Evolutionary conservation across 2,888 invertebrate species (phyloP), one percentile per base, ranked within the genome.

Genomic region (Tolmerus cingulatus): DNA sequence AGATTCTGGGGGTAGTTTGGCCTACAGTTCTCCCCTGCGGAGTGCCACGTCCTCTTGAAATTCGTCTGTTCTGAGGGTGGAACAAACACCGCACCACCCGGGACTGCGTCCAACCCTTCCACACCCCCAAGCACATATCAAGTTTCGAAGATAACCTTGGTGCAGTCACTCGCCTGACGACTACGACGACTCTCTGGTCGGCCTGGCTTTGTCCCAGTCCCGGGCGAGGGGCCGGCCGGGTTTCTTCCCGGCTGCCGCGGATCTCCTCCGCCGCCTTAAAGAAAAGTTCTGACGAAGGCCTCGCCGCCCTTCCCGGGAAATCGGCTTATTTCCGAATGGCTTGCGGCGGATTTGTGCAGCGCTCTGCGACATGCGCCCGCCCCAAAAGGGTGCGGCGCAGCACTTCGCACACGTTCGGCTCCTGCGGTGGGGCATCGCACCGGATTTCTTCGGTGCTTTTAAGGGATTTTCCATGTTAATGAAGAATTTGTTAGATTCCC

Each of bases 91-190:
- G 43, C 46, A 19, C 5, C 40, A 34, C 51, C 51, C n/a, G 51
- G 16, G n/a, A 78, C 12, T 37, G 43, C 14, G 7, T 23, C 12
- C 14, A 40, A 46, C 43, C 78, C 43, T 78, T 78, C 23, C n/a
- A 5, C 14, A 9, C 40, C 43, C 27, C 57, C 19, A 0, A 23
- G 8, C 23, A 43, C 23, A 19, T 37, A 40, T 78, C 78, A 78
- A 43, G 40, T 78, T 78, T 43, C 78, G 46, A 40, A 43, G 40
- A 77, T 78, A 78, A 78, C 78, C 78, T 78, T 78, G 78, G 37
- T 78, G 37, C 27, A 78, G 19, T 78, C 78, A 43, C 77, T 77
- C 40, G 77, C 43, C 77, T 77, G 77, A 37, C 77, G 57, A 57
- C 57, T 23, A n/a, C 57, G 77, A 40, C 77, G 19, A 19, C 57